Evolutionary conservation across 2,113 vertebrate genomes (phyloP), one percentile per base, ranked within the genome.

Genomic region (Atrichornis clamosus): DNA sequence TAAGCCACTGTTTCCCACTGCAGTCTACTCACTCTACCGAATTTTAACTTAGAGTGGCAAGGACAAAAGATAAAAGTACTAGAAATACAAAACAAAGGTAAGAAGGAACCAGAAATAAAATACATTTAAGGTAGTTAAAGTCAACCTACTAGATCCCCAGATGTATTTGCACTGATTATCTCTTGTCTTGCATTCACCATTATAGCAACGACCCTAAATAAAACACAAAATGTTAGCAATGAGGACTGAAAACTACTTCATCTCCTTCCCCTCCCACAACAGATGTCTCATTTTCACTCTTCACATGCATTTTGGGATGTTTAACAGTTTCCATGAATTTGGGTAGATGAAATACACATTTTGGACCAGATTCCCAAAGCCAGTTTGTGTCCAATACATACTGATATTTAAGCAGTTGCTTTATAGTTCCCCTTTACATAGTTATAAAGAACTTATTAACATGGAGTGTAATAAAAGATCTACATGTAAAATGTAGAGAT

Each of bases 91-190:
- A 86, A 77, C 20, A 78, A 86, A 84, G 32, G 9, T 58, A 75
- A 33, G 27, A 90, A 70, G 7, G 6, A 83, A 69, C 9, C 6
- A 42, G 50, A 82, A 95, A 87, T 30, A 92, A 86, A 92, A 85
- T 15, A 93, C 16, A 70, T 70, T 91, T 76, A 92, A 85, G 24
- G 63, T 49, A 79, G 32, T 75, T 85, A 69, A 70, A 11, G 24
- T 30, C 39, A 59, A 98, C 99, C 97, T 98, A 99, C 99, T 99
- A 97, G 98, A 95, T 72, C 99, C 99, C 99, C 99, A 99, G 97
- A 99, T 98, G 96, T 99, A 99, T 98, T 99, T 99, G 97, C 99
- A 99, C 87, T 99, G 99, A 98, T 98, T 99, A 90, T 99, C 99
- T 97, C 99, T 98, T 55, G 98, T 99, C 97, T 99, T 99, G 98